These are phyloP conservation scores for Bacillus rossius DNA, from an alignment of 1,140 invertebrate genomes.

Conservation along the genomic window DNA sequence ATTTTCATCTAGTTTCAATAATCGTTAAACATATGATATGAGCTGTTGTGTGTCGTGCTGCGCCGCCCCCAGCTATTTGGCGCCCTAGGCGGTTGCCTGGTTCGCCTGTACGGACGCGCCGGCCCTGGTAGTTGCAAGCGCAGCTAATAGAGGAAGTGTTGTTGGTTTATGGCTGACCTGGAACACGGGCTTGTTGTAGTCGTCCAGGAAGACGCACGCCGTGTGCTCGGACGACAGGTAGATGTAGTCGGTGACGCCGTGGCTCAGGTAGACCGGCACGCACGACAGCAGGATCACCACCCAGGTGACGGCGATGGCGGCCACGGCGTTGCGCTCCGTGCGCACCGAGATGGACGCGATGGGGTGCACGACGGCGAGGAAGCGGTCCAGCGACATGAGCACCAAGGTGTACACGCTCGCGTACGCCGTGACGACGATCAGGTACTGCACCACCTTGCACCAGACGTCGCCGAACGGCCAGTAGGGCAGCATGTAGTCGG, in stretches of 20 bases:
- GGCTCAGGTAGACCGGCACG: constrained; percentile 70
- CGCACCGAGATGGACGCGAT: constrained; percentile 84
- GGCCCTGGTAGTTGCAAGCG: too few relatives aligned
- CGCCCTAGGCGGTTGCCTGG: too few relatives aligned
- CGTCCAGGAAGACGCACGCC: constrained; percentile 59
- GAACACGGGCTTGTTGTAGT: constrained; percentile 64
- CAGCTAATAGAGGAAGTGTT: too few relatives aligned
- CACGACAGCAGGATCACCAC: constrained; percentile 68
- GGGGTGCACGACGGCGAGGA: constrained; percentile 91
- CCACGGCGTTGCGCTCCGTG: constrained; percentile 77
- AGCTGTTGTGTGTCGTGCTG: too few relatives aligned
- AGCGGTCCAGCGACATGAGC: constrained; percentile 92
- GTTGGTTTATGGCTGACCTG: constrained; percentile 47
- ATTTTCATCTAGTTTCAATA: too few relatives aligned
- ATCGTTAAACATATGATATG: too few relatives aligned
- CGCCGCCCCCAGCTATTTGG: too few relatives aligned
- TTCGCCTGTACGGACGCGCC: too few relatives aligned
- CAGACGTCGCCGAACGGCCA: constrained; percentile 90
- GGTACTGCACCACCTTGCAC: constrained; percentile 84
- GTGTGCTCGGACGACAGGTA: constrained; percentile 54
- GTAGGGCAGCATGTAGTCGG: constrained; percentile 76
- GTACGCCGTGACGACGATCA: constrained; percentile 86
- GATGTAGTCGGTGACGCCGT: constrained; percentile 65
- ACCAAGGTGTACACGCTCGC: constrained; percentile 92
- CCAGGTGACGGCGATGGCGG: constrained; percentile 78